phyloP scores from a whole-genome alignment of 2,113 vertebrate genomes.

The Ochotona curzoniae region DNA sequence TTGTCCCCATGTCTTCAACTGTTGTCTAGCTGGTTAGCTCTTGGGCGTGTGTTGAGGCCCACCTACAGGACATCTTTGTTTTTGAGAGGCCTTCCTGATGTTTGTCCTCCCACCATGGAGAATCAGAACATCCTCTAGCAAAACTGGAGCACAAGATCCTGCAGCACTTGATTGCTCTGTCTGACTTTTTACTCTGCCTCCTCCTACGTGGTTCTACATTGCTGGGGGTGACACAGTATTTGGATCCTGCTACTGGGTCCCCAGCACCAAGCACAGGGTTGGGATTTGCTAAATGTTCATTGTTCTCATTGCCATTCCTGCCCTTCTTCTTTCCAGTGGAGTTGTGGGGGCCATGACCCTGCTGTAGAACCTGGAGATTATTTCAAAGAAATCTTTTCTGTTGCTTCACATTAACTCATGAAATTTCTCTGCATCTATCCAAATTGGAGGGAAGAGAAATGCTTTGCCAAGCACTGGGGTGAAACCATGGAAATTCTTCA shows the following conservation, averaged over 20 bases:
- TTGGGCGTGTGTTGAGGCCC: neutral
- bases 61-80: neutral
- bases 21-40: neutral
- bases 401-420: slow-evolving; percentile 38
- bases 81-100: neutral
- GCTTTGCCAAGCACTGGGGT: slow-evolving; percentile 49
- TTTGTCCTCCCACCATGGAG: too few species aligned
- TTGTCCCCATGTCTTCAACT: neutral
- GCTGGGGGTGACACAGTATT: neutral
- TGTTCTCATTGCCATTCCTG: neutral
- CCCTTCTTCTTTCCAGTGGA: neutral
- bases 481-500: slow-evolving; percentile 66
- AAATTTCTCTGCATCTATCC: slow-evolving; percentile 35
- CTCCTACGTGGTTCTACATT: neutral
- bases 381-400: slow-evolving; percentile 58
- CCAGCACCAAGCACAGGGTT: neutral
- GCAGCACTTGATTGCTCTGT: neutral
- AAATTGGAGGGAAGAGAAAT: slow-evolving; percentile 44
- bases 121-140: neutral
- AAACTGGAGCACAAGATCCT: too few species aligned
- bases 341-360: neutral
- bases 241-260: neutral
- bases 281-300: slow-evolving; percentile 2
- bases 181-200: neutral
- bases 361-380: neutral